phyloP scores from a whole-genome alignment of 2,797 vertebrate genomes.

The Poecilia picta region DNA sequence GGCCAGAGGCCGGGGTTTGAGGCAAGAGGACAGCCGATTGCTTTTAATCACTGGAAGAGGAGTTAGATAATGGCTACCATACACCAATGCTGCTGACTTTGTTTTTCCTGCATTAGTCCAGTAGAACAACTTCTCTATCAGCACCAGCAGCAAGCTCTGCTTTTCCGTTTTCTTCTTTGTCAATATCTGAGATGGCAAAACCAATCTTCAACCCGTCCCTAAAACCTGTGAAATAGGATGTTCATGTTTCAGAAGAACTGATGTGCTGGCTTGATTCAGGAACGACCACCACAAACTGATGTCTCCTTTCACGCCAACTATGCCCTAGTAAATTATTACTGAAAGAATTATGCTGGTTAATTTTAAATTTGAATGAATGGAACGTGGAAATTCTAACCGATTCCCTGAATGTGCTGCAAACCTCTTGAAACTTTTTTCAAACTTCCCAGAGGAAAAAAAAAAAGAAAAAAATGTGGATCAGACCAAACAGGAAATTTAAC shows the following conservation, averaged over 20 bases:
- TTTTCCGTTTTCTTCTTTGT: conserved; percentile 29
- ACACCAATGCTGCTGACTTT: conserved; percentile 66
- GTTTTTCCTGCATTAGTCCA: conserved; percentile 63
- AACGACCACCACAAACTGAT: not conserved
- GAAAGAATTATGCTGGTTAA: not conserved
- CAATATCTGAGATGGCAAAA: conserved; percentile 26
- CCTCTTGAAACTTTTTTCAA: not conserved
- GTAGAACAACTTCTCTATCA: conserved; percentile 43
- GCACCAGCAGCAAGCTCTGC: conserved; percentile 54
- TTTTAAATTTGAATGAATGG: not conserved
- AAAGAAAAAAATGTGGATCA: not conserved
- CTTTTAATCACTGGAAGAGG: conserved; percentile 85
- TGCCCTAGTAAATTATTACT: not conserved
- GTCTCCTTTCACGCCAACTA: not conserved
- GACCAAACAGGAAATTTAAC: conserved; percentile 19
- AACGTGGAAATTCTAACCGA: not conserved
- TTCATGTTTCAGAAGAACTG: not conserved
- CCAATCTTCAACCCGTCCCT: conserved; percentile 50
- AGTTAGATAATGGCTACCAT: conserved; percentile 85
- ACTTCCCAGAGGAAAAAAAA: not conserved
- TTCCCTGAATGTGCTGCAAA: not conserved
- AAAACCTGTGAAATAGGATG: not conserved
- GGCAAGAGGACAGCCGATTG: conserved; percentile 69
- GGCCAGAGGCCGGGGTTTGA: conserved; percentile 56
- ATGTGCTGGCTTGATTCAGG: not conserved